Conservation (phyloP, 2,888 invertebrate species). For the Caenorhabditis sp. region DNA sequence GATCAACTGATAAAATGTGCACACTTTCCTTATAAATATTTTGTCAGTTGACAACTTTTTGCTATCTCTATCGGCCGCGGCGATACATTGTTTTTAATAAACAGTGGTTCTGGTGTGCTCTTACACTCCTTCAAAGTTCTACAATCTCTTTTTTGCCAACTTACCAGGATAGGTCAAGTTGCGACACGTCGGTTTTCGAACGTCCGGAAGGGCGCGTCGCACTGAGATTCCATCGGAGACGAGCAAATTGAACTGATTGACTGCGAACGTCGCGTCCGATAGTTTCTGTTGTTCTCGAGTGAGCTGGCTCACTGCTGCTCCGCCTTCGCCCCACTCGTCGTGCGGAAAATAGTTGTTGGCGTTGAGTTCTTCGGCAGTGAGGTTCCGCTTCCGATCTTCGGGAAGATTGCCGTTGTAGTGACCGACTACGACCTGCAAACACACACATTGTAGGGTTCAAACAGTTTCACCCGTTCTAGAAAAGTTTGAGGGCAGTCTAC, state of each 20-base stretch:
- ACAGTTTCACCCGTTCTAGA: too few relatives aligned
- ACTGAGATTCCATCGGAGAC: slow-evolving; percentile 89
- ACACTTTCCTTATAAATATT: too few relatives aligned
- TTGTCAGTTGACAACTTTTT: too few relatives aligned
- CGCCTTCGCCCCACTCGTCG: slow-evolving; percentile 87
- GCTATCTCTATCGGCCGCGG: too few relatives aligned
- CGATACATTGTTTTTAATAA: too few relatives aligned
- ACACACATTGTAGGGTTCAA: background rate
- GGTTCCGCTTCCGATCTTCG: slow-evolving; percentile 71
- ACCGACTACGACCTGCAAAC: slow-evolving; percentile 77
- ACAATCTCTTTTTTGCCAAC: too few relatives aligned
- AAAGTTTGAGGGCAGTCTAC: background rate
- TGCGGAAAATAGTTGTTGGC: slow-evolving; percentile 76
- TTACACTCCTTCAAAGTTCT: too few relatives aligned
- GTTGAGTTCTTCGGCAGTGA: slow-evolving; percentile 77
- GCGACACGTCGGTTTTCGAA: slow-evolving; percentile 86
- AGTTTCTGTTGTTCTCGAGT: slow-evolving; percentile 86
- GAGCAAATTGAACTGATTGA: slow-evolving; percentile 96
- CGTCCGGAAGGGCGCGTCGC: slow-evolving; percentile 76
- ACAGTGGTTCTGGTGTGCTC: too few relatives aligned
- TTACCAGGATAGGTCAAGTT: slow-evolving; percentile 66
- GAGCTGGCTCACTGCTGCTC: slow-evolving; percentile 87
- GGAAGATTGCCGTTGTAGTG: slow-evolving; percentile 79
- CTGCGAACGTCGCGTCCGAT: slow-evolving; percentile 95
- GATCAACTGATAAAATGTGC: too few relatives aligned